Evolutionary conservation across 53 echinoderm and acorn worm species (phyloP).

Genomic region (Arbacia lixula): DNA sequence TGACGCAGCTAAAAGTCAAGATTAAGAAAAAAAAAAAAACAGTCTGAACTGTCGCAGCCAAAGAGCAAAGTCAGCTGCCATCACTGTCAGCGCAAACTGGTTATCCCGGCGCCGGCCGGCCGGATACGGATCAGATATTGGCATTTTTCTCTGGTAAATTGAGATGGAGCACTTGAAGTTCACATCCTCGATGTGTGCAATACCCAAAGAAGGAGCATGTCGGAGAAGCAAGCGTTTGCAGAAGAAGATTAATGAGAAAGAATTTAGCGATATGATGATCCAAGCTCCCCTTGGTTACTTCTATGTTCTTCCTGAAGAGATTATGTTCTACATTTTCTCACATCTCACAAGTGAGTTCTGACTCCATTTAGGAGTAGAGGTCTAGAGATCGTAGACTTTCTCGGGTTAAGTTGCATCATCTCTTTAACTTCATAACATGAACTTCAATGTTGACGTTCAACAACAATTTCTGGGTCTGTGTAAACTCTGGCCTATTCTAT

Average conservation of each 20-base stretch:
- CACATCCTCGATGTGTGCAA: not conserved
- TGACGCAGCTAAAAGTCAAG: no score
- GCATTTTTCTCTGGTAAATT: not conserved
- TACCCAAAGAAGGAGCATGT: not conserved
- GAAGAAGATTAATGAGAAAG: not conserved
- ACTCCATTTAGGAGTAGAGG: not conserved
- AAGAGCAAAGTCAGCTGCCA: no score
- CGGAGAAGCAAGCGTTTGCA: constrained; percentile 33
- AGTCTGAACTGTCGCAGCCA: no score
- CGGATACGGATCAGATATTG: no score
- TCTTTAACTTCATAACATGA: no score
- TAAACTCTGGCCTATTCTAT: no score
- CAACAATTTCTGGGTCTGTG: no score
- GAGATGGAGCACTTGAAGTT: not conserved
- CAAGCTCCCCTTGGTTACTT: constrained; percentile 29
- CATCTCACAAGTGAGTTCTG: constrained; percentile 27
- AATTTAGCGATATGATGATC: constrained; percentile 20
- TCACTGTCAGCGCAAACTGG: no score
- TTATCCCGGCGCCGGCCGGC: no score
- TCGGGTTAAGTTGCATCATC: no score
- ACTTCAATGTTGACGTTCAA: no score
- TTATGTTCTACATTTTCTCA: constrained; percentile 37
- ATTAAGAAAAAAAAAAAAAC: no score
- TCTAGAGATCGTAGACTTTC: not conserved
- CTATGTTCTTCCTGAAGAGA: constrained; percentile 19